Percentiles rank a stretch among this genome's conserved stretches.
phyloP scores from a whole-genome alignment of 2,888 invertebrate genomes.

The Megamerina dolium region DNA sequence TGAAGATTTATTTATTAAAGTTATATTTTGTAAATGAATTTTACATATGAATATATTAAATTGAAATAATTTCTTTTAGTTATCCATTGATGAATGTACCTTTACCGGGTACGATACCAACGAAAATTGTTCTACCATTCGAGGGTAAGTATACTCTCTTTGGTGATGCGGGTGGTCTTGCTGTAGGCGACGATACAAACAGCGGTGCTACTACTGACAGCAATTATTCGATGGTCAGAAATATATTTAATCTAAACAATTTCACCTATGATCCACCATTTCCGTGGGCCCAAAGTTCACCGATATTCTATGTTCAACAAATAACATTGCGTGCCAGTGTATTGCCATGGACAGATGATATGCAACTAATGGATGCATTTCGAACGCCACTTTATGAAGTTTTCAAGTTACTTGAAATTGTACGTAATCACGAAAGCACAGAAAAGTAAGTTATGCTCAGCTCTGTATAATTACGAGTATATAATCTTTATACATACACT shows the following conservation, averaged over 20 bases:
- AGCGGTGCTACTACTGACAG: no score
- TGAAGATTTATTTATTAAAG: no score
- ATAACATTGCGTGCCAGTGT: conserved; percentile 71
- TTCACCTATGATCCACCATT: conserved; percentile 49
- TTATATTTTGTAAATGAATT: no score
- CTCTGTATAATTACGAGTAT: no score
- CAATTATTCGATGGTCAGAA: conserved; percentile 31
- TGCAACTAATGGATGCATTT: conserved; percentile 84
- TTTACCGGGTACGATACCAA: conserved; percentile 83
- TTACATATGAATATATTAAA: no score
- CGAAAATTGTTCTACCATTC: conserved; percentile 58
- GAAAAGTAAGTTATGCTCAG: conserved; percentile 40
- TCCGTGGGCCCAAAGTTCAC: conserved; percentile 57
- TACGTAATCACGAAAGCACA: conserved; percentile 64
- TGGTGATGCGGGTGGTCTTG: conserved; percentile 30
- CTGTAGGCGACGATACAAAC: no score
- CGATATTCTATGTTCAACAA: conserved; percentile 68
- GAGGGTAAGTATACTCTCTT: conserved; percentile 42
- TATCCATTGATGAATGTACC: conserved; percentile 82
- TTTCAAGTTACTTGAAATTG: conserved; percentile 78
- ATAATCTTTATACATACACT: not conserved
- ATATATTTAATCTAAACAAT: conserved; percentile 30
- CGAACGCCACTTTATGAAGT: conserved; percentile 84
- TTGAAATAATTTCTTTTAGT: no score
- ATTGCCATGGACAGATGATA: conserved; percentile 77